Base-by-base conservation (phyloP, 2,113 vertebrate species). In the Corynorhinus townsendii region DNA sequence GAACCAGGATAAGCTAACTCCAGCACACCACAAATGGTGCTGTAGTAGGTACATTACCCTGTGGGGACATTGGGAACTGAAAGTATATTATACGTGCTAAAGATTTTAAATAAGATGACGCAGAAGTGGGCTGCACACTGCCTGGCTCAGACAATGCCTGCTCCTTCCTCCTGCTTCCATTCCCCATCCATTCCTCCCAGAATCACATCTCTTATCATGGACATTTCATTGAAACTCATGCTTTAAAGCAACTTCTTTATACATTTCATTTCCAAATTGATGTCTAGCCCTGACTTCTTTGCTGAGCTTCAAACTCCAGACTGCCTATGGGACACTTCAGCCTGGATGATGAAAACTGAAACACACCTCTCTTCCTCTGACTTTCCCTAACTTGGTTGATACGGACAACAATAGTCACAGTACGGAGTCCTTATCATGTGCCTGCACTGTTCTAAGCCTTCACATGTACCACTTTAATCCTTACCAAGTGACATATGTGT, bases 11-110 rank as follows among this genome's bases (percentile, higher is more conserved):
- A 16, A 14, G 2, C 16, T 16, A 24, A 7, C 38, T n/a, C 47
- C 19, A 56, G 59, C 47, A 59, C 4, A 28, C 30, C 28, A 56
- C 43, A 24, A 5, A 19, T 5, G 11, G n/a, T 12, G 45, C 11
- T 30, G 1, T 0, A 28, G 56, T 1, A 22, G 7, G 40, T 11
- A 38, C 20, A 22, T 62, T 8, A 59, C 0, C 28, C 30, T 4
- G 11, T 11, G 28, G 68, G 26, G 4, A 24, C 17, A 69, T 5
- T 7, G 33, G 80, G 40, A 86, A 49, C n/a, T 14, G 24, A 72
- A 86, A 26, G 40, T 33, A 16, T 80, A 35, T 33, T 47, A 14
- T 1, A 7, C 33, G 24, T 71, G 26, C 49, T 66, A 56, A 28
- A 9, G 38, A 47, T 83, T 59, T 90, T 59, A 56, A 79, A 33